A percentile compares a stretch with the other conserved stretches of the same genome.
Evolutionary conservation across 2,888 invertebrate genomes (phyloP).

Genomic region (Eustalomyia histrio): DNA sequence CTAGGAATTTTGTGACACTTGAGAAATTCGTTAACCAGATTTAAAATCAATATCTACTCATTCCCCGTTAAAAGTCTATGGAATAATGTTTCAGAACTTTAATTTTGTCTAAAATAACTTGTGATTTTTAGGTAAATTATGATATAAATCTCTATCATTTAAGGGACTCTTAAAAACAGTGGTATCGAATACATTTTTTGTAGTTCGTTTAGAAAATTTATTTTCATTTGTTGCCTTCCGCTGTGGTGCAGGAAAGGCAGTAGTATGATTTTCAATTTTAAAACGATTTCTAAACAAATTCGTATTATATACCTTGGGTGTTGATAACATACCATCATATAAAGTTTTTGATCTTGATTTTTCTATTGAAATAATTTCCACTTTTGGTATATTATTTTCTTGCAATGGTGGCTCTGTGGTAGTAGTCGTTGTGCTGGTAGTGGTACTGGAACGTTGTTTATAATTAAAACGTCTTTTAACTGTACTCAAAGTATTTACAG

Average conservation of each 20-base stretch:
- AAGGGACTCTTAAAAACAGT: constrained; percentile 75
- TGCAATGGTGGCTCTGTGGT: constrained; percentile 10
- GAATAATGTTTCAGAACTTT: background rate
- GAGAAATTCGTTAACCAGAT: no score
- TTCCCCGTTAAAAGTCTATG: background rate
- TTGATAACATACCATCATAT: constrained; percentile 76
- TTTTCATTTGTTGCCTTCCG: constrained; percentile 33
- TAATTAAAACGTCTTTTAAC: constrained; percentile 38
- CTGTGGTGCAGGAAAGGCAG: background rate
- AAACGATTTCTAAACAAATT: constrained; percentile 57
- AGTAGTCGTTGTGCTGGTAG: constrained; percentile 2
- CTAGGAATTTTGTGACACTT: no score
- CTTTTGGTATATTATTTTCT: constrained; percentile 20
- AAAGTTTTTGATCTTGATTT: constrained; percentile 79
- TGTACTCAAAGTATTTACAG: constrained; percentile 16
- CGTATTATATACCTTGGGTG: constrained; percentile 58
- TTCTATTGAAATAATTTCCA: constrained; percentile 74
- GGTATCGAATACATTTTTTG: constrained; percentile 76
- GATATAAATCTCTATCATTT: constrained; percentile 70
- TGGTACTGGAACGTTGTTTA: constrained; percentile 12
- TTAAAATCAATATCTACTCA: no score
- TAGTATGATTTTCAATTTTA: constrained; percentile 36
- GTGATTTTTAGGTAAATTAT: constrained; percentile 76
- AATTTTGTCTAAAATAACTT: constrained; percentile 70
- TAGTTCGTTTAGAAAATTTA: constrained; percentile 70